Base-by-base conservation (phyloP, 2,113 vertebrate species). In the Cryptoleucopteryx plumbea region DNA sequence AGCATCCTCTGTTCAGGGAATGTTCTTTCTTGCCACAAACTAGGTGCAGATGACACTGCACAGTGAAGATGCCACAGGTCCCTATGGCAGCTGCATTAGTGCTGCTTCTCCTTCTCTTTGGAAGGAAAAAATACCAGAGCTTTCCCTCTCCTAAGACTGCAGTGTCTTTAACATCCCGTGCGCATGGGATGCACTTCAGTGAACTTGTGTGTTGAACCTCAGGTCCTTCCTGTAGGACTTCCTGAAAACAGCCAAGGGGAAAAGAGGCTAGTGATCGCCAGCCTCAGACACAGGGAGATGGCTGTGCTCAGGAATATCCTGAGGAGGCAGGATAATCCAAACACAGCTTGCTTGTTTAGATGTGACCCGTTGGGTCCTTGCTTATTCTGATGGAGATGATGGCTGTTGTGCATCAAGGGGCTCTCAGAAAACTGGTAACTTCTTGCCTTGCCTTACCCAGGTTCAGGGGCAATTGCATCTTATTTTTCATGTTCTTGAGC, bases 211-310 rank as follows among this genome's bases (percentile, higher is more conserved):
- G n/a, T 89, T 56, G 91, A 93, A 66, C 70, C 48, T 22, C 67
- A 23, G 73, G 50, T 68, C 81, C 81, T 97, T 97, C 97, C 97
- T 95, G 94, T 34, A 89, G 89, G 66, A 48, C n/a, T 96, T 97
- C 97, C 96, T 95, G 95, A 81, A 79, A 92, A 72, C 50, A 77
- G 75, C 79, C 47, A 31, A 71, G 45, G 82, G 95, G 86, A 62
- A 88, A 70, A 88, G 92, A 66, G 55, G 66, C 85, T 66, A 12
- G 48, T 1, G 5, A 31, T n/a, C 2, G 1, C 58, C 62, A 71
- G 90, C 14, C 38, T 47, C 1, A 2, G 82, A 34, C 19, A 29
- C 61, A 10, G 59, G 77, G 79, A 68, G n/a, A 45, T 4, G 40
- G 40, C 84, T 0, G 4, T 26, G 66, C 38, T 88, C 40, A 26